Evolutionary conservation across 2,797 vertebrate genomes (phyloP), one percentile per base, ranked within the genome.

Genomic region (Halcyon chelicuti): DNA sequence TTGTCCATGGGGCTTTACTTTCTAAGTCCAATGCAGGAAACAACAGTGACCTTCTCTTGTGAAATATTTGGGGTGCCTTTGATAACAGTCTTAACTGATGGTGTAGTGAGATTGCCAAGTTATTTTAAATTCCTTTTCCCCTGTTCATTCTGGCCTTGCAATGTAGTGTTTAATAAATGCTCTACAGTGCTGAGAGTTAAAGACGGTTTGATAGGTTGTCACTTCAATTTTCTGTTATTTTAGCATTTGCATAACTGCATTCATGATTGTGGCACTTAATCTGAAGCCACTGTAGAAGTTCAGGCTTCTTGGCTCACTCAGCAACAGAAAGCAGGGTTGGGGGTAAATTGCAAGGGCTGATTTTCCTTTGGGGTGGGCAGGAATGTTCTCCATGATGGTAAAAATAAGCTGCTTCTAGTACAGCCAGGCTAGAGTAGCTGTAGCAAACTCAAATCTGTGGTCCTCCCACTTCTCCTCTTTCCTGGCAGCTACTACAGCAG

Each of bases 401-500:
- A 91, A 94, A 91, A 84, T 26, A 89, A 57, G 31, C 40, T 67
- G 40, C 57, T 91, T 73, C 75, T 90, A 10, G 40, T 39, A 57
- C 70, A 91, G 74, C 40, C 61, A 68, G 88, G 37, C 63, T 82
- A 14, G 61, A 10, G 4, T 19, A 73, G 35, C 31, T 33, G 19
- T 82, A 89, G 29, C 47, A 81, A 52, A 40, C 31, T 67, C 33
- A 12, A 47, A 58, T 37, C 80, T 81, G 46, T 21, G 46, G 55
- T 88, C 84, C 87, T 97, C 95, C 93, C 74, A 91, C 91, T 89
- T 58, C n/a, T 58, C 63, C 35, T 74, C 86, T 86, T 67, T 74
- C 58, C 76, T 95, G 93, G 90, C 88, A 95, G 75, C 68, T 65
- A 13, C 68, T 65, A 12, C 74, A 85, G 55, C 81, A 89, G 58